Evolutionary conservation across 2,113 vertebrate genomes (phyloP).

Genomic region (Menura novaehollandiae): DNA sequence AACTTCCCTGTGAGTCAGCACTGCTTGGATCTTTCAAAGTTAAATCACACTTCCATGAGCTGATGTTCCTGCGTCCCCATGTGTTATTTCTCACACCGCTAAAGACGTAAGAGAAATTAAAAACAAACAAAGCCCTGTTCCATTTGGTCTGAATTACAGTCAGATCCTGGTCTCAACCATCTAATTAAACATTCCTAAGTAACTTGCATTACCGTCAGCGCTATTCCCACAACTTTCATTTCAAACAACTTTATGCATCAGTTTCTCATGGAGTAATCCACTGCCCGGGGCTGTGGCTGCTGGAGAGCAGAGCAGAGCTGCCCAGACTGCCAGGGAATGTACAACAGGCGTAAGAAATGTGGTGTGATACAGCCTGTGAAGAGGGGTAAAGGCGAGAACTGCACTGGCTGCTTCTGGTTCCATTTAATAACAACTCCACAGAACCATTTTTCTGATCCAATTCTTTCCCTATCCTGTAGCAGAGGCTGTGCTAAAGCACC

Average conservation of each 20-base stretch:
- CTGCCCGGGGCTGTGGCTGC: background rate
- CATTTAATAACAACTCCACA: background rate
- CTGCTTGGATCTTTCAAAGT: background rate
- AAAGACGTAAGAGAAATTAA: background rate
- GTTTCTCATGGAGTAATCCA: background rate
- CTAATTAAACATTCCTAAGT: background rate
- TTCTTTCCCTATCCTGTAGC: background rate
- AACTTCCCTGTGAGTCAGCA: background rate
- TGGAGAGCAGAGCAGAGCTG: background rate
- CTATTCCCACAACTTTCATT: constrained; percentile 1
- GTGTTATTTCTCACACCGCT: background rate
- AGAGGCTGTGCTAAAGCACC: background rate
- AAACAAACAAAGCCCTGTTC: background rate
- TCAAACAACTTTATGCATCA: background rate
- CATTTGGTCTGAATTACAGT: background rate
- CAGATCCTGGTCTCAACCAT: background rate
- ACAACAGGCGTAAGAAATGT: background rate
- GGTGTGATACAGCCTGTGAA: background rate
- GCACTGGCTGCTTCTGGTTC: background rate
- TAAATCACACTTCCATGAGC: background rate
- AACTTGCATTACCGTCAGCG: background rate
- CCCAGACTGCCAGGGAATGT: background rate
- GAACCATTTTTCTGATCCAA: background rate
- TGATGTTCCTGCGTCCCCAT: background rate
- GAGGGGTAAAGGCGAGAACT: background rate